Percentiles rank a stretch among this genome's conserved stretches.
These are phyloP conservation scores for Rhinoptilus africanus DNA, from an alignment of 2,113 vertebrate species.

Conservation along the genomic window DNA sequence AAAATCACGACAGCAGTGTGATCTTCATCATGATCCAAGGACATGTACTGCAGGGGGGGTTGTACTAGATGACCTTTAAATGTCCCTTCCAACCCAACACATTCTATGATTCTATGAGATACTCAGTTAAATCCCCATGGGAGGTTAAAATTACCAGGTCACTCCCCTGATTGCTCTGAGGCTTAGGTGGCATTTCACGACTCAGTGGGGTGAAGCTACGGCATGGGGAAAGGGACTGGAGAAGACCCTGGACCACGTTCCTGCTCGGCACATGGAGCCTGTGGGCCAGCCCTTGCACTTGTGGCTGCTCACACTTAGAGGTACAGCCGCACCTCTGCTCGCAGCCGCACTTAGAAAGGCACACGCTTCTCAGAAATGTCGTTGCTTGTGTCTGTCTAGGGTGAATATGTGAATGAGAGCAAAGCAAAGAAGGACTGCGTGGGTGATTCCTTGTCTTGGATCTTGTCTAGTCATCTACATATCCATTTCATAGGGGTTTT, in stretches of 20 bases:
- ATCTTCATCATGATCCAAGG: neutral
- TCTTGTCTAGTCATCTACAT: neutral
- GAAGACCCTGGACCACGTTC: neutral
- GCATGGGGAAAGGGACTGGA: neutral
- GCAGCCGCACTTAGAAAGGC: neutral
- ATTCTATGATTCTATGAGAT: no score
- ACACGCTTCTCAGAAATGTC: neutral
- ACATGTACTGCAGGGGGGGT: neutral
- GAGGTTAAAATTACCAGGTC: neutral
- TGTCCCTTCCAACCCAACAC: no score
- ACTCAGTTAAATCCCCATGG: neutral
- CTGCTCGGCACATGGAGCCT: accelerated
- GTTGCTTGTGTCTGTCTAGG: neutral
- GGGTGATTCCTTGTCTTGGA: neutral
- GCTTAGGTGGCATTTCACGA: neutral
- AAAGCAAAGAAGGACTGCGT: neutral
- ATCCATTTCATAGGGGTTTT: neutral
- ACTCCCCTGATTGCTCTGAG: neutral
- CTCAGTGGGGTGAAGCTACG: neutral
- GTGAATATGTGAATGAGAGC: neutral
- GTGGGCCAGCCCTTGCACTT: neutral
- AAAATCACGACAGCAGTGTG: neutral
- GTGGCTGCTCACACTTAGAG: neutral
- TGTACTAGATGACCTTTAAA: no score
- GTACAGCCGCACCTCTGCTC: neutral